phyloP scores from a whole-genome alignment of 53 echinoderm and acorn worm species.

The Actinopyga echinites region DNA sequence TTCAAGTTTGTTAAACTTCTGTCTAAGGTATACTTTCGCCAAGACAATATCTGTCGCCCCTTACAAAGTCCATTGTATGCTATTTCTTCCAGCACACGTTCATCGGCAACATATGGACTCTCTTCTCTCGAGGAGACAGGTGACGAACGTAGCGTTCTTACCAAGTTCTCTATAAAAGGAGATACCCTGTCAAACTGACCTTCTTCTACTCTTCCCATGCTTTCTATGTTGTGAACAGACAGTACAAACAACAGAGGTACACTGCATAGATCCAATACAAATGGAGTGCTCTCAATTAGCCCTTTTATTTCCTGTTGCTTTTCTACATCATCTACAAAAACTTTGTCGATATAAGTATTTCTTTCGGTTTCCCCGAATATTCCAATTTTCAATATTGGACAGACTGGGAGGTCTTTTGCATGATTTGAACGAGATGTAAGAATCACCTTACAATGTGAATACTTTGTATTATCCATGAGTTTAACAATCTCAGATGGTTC shows the following conservation, averaged over 20 bases:
- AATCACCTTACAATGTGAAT: not conserved
- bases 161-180: not conserved
- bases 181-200: not conserved
- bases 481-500: not conserved
- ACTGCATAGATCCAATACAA: slow-evolving; percentile 7
- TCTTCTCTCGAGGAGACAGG: no score
- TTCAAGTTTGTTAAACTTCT: not conserved
- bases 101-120: not conserved
- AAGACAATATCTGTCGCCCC: not conserved
- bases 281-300: not conserved
- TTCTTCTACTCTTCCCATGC: not conserved
- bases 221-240: not conserved
- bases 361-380: not conserved
- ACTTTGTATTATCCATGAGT: not conserved
- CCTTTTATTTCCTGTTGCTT: not conserved
- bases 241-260: not conserved
- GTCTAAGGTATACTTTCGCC: not conserved
- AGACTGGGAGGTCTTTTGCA: not conserved
- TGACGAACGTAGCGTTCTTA: not conserved
- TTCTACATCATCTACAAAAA: not conserved
- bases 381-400: not conserved
- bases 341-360: not conserved
- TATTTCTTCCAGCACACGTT: not conserved
- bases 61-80: slow-evolving; percentile 18
- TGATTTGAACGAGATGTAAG: not conserved